Percentiles rank a stretch among this genome's conserved stretches.
Conservation (phyloP, 2,888 invertebrate species). For the Icerya purchasi region DNA sequence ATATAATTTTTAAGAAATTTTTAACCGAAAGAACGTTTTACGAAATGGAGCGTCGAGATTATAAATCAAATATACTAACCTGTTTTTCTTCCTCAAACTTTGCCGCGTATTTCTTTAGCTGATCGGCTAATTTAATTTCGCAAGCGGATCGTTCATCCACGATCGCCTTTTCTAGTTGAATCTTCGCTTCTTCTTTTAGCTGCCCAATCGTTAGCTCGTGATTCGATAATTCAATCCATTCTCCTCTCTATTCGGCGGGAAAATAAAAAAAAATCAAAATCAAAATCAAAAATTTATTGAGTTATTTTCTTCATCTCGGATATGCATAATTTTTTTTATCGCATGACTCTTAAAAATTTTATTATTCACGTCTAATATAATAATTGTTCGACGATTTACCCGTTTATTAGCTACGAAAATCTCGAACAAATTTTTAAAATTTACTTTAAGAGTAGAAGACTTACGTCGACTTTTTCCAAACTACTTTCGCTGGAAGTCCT, state of each 20-base stretch:
- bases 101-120: conserved; percentile 28
- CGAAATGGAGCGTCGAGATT: not conserved
- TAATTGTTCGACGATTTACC: too few relatives aligned
- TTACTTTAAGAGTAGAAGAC: not conserved
- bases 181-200: conserved; percentile 40
- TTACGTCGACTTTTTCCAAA: conserved; percentile 46
- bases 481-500: conserved; percentile 55
- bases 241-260: too few relatives aligned
- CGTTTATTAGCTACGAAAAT: not conserved
- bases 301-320: too few relatives aligned
- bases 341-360: too few relatives aligned
- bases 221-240: conserved; percentile 37
- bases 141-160: conserved; percentile 23
- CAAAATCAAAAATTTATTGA: too few relatives aligned
- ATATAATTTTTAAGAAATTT: too few relatives aligned
- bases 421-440: too few relatives aligned
- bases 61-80: conserved; percentile 4
- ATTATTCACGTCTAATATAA: too few relatives aligned
- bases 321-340: too few relatives aligned
- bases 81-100: conserved; percentile 28
- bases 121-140: conserved; percentile 30
- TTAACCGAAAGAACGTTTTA: too few relatives aligned
- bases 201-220: conserved; percentile 45
- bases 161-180: conserved; percentile 34
- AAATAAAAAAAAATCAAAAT: too few relatives aligned